A percentile compares a stretch with the other conserved stretches of the same genome.
Conservation (phyloP, 1,140 invertebrate genomes). For the Drosophila sechellia region DNA sequence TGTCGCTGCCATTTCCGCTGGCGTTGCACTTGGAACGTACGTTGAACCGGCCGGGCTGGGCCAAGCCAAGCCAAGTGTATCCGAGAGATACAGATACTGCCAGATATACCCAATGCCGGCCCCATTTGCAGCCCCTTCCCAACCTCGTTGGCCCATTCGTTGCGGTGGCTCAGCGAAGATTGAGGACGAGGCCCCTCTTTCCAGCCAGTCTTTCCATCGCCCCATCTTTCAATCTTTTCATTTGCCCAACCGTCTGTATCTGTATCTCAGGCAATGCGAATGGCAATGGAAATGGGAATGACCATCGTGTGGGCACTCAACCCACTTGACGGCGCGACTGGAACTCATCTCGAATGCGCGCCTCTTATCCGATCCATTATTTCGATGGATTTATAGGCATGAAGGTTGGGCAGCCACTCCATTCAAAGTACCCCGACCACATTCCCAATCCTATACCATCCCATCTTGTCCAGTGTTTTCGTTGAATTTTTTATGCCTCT, state of each 20-base stretch:
- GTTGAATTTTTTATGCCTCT: constrained; percentile 58
- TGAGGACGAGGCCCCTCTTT: constrained; percentile 15
- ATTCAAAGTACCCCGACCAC: constrained; percentile 2
- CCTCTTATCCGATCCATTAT: constrained; percentile 78
- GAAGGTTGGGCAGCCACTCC: constrained; percentile 47
- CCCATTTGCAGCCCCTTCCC: constrained; percentile 21
- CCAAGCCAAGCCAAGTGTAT: constrained; percentile 43
- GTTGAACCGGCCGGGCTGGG: constrained; percentile 35
- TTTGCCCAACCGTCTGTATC: constrained; percentile 15
- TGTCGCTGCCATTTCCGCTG: constrained; percentile 39
- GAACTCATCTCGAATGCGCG: constrained; percentile 64
- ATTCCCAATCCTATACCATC: constrained; percentile 3
- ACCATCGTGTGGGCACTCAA: constrained; percentile 50
- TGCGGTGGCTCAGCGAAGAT: constrained; percentile 51
- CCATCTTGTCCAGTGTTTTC: constrained; percentile 34
- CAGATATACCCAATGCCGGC: constrained; percentile 13
- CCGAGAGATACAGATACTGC: constrained; percentile 46
- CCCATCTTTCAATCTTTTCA: not conserved
- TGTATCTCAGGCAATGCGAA: constrained; percentile 24
- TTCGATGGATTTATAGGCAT: constrained; percentile 75
- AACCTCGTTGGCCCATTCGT: constrained; percentile 35
- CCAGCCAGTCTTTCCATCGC: constrained; percentile 3
- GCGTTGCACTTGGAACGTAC: constrained; percentile 54
- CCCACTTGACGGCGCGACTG: constrained; percentile 40
- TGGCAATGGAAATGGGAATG: constrained; percentile 7